Base-by-base conservation (phyloP, 2,888 invertebrate genomes). In the Melanophora roralis region DNA sequence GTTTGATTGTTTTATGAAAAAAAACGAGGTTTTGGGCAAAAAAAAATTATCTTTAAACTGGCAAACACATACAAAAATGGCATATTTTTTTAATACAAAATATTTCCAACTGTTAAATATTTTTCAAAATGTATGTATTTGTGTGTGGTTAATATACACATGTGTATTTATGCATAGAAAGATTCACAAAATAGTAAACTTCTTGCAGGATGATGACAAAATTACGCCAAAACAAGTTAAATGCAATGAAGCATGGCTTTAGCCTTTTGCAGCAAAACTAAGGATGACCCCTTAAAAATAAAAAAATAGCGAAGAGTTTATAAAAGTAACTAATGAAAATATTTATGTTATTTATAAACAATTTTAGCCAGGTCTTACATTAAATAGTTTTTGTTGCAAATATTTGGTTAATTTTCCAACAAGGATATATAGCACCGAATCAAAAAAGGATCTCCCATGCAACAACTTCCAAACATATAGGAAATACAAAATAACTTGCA, bases 231-330 rank as follows among this genome's bases (percentile, higher is more conserved):
- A 53, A 12, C 60, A 45, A 68, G 60, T 75, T 60, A 75, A 60
- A 53, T 60, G 43, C 49, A 60, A 75, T 68, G 75, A 75, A 60
- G 60, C 68, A 75, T 68, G 53, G 53, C 53, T 68, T 38, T 19
- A 14, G 16, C 51, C 43, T 45, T 43, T 16, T 36, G 55, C 7
- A n/a, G n/a, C 9, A 9, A 53, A 21, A 16, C 9, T 21, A n/a
- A 21, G 64, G 64, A 21, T 65, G 36, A 14, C 1, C 55, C 3
- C 64, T 14, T 27, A n/a, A 38, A 14, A 38, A 40, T 8, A 21
- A 1, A 38, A n/a, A 3, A 1, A n/a, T n/a, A n/a, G n/a, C n/a
- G n/a, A n/a, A n/a, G n/a, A n/a, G n/a, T n/a, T n/a, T n/a, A n/a
- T n/a, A n/a, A n/a, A n/a, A n/a, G n/a, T n/a, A n/a, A n/a, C n/a